Evolutionary conservation across 2,888 invertebrate genomes (phyloP), one percentile per base, ranked within the genome.

Genomic region (Pristionchus maxplancki): DNA sequence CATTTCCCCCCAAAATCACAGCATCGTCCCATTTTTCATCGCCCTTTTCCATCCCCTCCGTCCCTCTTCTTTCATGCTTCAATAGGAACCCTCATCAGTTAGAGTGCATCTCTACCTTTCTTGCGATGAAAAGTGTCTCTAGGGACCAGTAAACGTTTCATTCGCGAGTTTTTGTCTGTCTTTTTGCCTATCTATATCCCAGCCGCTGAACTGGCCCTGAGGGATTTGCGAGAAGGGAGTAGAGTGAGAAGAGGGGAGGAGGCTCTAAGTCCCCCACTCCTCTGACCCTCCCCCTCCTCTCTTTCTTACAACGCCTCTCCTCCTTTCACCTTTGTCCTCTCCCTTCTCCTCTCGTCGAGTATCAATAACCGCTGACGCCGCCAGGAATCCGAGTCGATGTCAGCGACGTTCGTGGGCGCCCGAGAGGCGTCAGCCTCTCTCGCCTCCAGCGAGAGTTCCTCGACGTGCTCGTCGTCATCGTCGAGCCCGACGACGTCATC

Each of bases 361-460:
- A 78, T 78, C 78, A 78, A 78, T 78, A 78, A 44, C 48, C 28
- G 17, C 64, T 31, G 37, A 11, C 11, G n/a, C 24, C 53, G 6
- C 34, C 82, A 50, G 48, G 40, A 81, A 50, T 78, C 78, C 78
- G 37, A 15, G n/a, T n/a, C 71, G 48, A 83, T 83, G 82, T 50
- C 78, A 20, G 78, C 78, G n/a, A 83, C 82, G 28, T 50, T 58
- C 34, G 53, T 58, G 31, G 34, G 53, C 4, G 82, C 82, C 17
- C 40, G 53, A 40, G 85, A 62, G 85, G 17, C 64, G 31, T 62
- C 71, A 83, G 90, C 34, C 91, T 90, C 17, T 58, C 88, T 92
- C 24, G 92, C 92, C 11, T 90, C 90, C 20, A 91, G 91, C n/a
- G 92, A 92, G 88, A 89, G 89, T 31, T 89, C 89, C 20, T 90